These are phyloP conservation scores for Sanderia malayensis DNA, from an alignment of 30 jellyfish, hydroid and myxozoan genomes.

Conservation along the genomic window DNA sequence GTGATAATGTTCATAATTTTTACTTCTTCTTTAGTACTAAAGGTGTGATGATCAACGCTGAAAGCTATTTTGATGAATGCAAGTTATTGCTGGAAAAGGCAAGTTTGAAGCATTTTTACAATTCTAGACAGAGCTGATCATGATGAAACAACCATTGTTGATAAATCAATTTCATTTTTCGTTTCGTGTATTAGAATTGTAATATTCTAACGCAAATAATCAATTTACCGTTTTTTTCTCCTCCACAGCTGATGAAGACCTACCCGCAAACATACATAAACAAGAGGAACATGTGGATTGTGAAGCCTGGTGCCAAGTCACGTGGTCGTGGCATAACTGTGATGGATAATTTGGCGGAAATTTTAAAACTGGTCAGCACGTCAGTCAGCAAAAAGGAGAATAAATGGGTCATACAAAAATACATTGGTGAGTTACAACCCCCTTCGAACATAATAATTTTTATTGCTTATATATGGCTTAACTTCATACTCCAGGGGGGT, in stretches of 20 bases:
- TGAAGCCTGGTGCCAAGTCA: slow-evolving; percentile 99
- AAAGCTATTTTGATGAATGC: slow-evolving; percentile 50
- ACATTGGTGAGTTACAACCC: slow-evolving; percentile 86
- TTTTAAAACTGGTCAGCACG: slow-evolving; percentile 50
- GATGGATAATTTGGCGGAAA: slow-evolving; percentile 67
- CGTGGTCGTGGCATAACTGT: slow-evolving; percentile 98
- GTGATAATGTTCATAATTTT: no score
- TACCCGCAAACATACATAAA: slow-evolving; percentile 72
- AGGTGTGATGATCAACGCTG: slow-evolving; percentile 45
- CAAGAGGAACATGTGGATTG: slow-evolving; percentile 86
- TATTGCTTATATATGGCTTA: no score
- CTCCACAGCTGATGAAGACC: slow-evolving; percentile 57
- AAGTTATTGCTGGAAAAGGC: slow-evolving; percentile 39
- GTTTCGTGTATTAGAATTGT: no score
- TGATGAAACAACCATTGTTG: no score
- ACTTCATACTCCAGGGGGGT: no score
- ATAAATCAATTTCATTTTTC: no score
- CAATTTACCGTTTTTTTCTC: slow-evolving; percentile 9
- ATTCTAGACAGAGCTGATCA: no score
- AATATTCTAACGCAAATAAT: no score
- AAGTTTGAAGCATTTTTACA: no score
- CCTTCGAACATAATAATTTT: no score
- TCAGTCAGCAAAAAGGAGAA: slow-evolving; percentile 68
- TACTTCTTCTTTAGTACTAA: slow-evolving; percentile 7
- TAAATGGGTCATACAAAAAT: slow-evolving; percentile 83